Conservation (phyloP, 2,797 vertebrate species). For the Saxicola maurus region DNA sequence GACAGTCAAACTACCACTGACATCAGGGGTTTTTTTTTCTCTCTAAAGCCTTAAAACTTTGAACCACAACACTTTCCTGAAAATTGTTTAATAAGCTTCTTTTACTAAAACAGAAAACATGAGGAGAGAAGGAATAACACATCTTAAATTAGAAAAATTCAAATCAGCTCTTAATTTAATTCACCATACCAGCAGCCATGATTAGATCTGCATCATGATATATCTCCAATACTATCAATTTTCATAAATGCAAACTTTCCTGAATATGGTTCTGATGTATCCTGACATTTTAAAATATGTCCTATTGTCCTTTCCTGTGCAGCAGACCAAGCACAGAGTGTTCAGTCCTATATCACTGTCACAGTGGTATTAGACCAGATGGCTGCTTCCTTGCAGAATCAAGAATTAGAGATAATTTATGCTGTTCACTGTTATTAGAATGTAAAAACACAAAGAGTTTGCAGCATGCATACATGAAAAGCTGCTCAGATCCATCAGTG, state of each 20-base stretch:
- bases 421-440: conserved; percentile 80
- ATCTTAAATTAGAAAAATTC: conserved; percentile 76
- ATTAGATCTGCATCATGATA: conserved; percentile 78
- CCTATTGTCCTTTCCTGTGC: conserved; percentile 80
- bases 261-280: conserved; percentile 78
- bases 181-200: conserved; percentile 63
- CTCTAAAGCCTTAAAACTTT: neutral
- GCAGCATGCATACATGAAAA: conserved; percentile 73
- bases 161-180: conserved; percentile 75
- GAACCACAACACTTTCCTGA: neutral
- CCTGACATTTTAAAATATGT: conserved; percentile 84
- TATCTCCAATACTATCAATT: conserved; percentile 79
- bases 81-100: conserved; percentile 42
- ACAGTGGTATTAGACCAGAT: conserved; percentile 82
- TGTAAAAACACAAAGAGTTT: conserved; percentile 80
- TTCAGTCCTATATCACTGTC: conserved; percentile 79
- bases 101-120: conserved; percentile 34
- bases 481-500: conserved; percentile 53
- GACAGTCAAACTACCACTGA: neutral
- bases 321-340: conserved; percentile 75
- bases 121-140: conserved; percentile 56
- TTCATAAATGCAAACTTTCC: conserved; percentile 81
- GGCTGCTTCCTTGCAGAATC: conserved; percentile 79
- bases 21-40: neutral
- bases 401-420: conserved; percentile 82